These are phyloP conservation scores for Dromaius novaehollandiae DNA, from an alignment of 2,113 vertebrate genomes.

Conservation along the genomic window DNA sequence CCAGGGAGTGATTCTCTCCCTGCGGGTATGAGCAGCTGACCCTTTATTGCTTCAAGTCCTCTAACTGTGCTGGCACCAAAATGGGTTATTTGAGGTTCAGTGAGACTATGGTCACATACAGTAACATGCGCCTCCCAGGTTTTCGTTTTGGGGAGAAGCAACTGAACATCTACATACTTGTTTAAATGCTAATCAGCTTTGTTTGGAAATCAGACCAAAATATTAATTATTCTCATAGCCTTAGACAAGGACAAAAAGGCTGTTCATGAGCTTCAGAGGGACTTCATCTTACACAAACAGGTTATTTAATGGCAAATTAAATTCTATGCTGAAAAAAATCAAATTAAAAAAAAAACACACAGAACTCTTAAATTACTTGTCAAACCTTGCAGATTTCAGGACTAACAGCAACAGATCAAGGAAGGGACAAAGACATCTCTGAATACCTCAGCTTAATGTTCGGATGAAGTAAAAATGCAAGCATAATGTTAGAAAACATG, in stretches of 20 bases:
- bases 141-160: conserved; percentile 24
- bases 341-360: not conserved
- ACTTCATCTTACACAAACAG: conserved; percentile 8
- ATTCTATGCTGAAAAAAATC: not conserved
- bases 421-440: not conserved
- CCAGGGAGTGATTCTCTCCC: not conserved
- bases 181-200: conserved; percentile 66
- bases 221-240: conserved; percentile 60
- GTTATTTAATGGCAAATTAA: conserved; percentile 33
- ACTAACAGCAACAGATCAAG: not conserved
- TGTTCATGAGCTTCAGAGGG: conserved; percentile 28
- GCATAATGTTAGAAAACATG: not conserved
- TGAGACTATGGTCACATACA: not conserved
- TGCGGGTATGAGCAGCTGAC: not conserved
- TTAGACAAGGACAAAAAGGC: conserved; percentile 42
- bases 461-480: not conserved
- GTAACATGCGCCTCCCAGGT: not conserved
- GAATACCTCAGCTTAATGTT: not conserved
- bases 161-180: conserved; percentile 51
- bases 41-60: not conserved
- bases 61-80: not conserved
- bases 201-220: conserved; percentile 54
- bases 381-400: not conserved
- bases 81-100: not conserved
- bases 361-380: conserved; percentile 22